Conservation (phyloP, 2,888 invertebrate genomes). For the Acanthosepion esculentum region DNA sequence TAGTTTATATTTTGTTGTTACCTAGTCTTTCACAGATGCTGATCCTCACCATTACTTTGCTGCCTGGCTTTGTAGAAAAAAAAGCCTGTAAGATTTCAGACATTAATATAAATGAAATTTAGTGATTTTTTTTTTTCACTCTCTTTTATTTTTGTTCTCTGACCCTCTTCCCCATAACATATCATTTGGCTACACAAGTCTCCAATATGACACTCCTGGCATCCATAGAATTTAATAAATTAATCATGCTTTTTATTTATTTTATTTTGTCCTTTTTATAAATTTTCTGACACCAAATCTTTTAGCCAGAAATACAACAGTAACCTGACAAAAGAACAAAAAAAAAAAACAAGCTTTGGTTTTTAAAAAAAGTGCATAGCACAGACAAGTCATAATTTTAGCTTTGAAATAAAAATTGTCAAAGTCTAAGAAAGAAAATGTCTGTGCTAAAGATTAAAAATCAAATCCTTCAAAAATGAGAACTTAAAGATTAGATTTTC, state of each 20-base stretch:
- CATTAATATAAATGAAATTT: neutral
- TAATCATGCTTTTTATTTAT: neutral
- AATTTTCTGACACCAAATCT: neutral
- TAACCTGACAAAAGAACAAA: neutral
- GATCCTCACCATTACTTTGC: neutral
- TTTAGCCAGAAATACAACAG: neutral
- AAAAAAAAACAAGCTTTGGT: neutral
- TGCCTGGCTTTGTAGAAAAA: neutral
- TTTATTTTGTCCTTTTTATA: neutral
- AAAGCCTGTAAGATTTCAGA: neutral
- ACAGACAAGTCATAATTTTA: neutral
- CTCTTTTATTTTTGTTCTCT: neutral
- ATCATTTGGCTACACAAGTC: neutral
- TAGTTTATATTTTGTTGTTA: constrained; percentile 10
- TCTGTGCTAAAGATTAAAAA: neutral
- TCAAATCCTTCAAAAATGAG: neutral
- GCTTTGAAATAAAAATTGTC: neutral
- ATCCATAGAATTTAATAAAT: neutral
- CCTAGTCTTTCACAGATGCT: constrained; percentile 8
- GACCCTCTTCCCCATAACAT: neutral
- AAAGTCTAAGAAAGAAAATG: neutral
- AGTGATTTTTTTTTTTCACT: no score
- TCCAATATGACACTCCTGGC: neutral
- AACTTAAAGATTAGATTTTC: neutral
- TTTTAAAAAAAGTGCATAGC: neutral